phyloP scores from a whole-genome alignment of 2,113 vertebrate species.

The Argyrosomus japonicus region DNA sequence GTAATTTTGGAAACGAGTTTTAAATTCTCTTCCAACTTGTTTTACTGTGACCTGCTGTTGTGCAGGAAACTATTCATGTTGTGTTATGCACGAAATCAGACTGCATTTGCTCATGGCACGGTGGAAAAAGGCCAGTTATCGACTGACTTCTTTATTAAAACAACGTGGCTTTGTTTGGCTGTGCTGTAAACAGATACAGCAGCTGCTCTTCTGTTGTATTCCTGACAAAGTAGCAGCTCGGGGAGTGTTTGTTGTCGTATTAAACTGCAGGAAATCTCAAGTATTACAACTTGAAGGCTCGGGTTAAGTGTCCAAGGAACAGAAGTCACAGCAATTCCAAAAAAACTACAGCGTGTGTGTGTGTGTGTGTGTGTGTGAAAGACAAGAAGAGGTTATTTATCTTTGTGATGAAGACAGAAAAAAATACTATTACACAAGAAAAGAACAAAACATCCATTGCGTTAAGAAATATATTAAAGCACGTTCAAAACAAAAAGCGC shows the following conservation, averaged over 20 bases:
- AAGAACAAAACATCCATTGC: not conserved
- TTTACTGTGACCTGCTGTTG: not conserved
- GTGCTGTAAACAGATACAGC: not conserved
- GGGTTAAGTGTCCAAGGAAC: not conserved
- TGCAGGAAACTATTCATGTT: not conserved
- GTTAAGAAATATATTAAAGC: not conserved
- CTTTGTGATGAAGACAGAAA: not conserved
- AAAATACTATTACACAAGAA: not conserved
- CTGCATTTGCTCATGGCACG: not conserved
- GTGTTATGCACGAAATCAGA: not conserved
- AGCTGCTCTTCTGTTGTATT: not conserved
- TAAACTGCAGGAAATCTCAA: not conserved
- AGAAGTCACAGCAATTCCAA: not conserved
- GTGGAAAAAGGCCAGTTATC: constrained; percentile 4
- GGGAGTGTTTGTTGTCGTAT: not conserved
- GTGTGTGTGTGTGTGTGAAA: not conserved
- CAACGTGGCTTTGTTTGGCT: constrained; percentile 14
- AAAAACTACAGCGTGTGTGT: not conserved
- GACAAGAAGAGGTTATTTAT: not conserved
- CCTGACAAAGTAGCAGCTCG: not conserved
- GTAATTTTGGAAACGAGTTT: not conserved
- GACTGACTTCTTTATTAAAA: constrained; percentile 22
- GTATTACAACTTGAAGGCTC: not conserved
- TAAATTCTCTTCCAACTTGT: too few species aligned
- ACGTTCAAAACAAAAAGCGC: not conserved